Evolutionary conservation across 2,113 vertebrate species (phyloP).

Genomic region (Prochilodus magdalenae): DNA sequence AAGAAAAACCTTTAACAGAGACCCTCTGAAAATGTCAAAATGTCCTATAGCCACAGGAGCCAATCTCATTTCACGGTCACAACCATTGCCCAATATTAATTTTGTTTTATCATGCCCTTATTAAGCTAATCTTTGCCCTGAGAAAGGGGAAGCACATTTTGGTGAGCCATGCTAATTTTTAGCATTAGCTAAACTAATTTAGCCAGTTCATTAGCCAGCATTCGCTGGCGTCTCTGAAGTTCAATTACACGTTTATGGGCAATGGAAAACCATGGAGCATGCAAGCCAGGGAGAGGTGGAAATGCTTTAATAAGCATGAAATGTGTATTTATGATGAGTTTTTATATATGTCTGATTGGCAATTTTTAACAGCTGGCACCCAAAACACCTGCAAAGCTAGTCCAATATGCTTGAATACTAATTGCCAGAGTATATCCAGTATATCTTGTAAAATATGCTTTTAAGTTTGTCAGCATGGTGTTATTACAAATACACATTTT

Average conservation of each 20-base stretch:
- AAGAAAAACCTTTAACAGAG: background rate
- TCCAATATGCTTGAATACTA: background rate
- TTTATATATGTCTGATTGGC: constrained; percentile 19
- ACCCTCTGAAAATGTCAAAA: constrained; percentile 8
- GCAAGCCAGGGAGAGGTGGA: background rate
- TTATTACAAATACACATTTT: too few species aligned
- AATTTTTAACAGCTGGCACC: background rate
- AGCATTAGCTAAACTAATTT: constrained; percentile 28
- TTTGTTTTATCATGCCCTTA: constrained; percentile 24
- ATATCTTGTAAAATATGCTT: background rate
- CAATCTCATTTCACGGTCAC: constrained; percentile 25
- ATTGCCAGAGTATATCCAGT: background rate
- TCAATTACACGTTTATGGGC: constrained; percentile 3
- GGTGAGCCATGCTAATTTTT: constrained; percentile 15
- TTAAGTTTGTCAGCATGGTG: background rate
- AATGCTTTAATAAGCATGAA: constrained; percentile 24
- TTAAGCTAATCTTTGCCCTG: constrained; percentile 20
- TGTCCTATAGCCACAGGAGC: constrained; percentile 16
- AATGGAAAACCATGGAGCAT: background rate
- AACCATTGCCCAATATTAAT: constrained; percentile 21
- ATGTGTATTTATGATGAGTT: constrained; percentile 25
- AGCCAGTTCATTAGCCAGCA: constrained; percentile 29
- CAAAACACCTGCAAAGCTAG: constrained; percentile 7
- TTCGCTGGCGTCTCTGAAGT: constrained; percentile 22
- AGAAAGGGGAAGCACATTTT: constrained; percentile 14